phyloP scores from a whole-genome alignment of 92 coral and sea anemone genomes.

The Zoanthus solanderi region DNA sequence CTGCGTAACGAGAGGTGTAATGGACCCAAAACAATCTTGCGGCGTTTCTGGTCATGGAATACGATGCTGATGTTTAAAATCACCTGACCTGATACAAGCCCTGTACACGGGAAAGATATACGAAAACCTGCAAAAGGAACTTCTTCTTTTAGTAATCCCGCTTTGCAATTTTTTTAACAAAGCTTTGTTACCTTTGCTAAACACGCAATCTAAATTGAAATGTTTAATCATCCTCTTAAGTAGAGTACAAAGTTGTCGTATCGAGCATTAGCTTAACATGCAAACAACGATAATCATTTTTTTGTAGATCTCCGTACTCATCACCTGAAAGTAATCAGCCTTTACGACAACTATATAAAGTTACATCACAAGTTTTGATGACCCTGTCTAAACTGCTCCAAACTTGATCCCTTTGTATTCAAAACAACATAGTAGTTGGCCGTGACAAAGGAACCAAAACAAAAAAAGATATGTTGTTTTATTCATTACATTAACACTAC shows the following conservation, averaged over 20 bases:
- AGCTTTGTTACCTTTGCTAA: not conserved
- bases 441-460: no score
- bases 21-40: conserved; percentile 80
- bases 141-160: not conserved
- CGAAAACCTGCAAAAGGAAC: conserved; percentile 71
- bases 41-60: conserved; percentile 71
- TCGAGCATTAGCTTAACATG: not conserved
- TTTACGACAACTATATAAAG: no score
- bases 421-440: no score
- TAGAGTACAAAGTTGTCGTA: not conserved
- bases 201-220: no score
- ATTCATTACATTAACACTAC: conserved; percentile 4
- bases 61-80: conserved; percentile 78
- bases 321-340: no score
- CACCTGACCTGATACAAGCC: conserved; percentile 74
- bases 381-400: no score
- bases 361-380: no score
- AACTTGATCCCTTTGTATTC: no score
- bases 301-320: no score
- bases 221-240: no score
- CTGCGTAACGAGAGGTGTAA: conserved; percentile 78
- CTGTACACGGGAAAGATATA: conserved; percentile 88
- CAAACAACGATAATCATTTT: no score
- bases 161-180: not conserved
- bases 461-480: no score